Conservation (phyloP, 1,140 invertebrate genomes). For the Ectropis grisescens region DNA sequence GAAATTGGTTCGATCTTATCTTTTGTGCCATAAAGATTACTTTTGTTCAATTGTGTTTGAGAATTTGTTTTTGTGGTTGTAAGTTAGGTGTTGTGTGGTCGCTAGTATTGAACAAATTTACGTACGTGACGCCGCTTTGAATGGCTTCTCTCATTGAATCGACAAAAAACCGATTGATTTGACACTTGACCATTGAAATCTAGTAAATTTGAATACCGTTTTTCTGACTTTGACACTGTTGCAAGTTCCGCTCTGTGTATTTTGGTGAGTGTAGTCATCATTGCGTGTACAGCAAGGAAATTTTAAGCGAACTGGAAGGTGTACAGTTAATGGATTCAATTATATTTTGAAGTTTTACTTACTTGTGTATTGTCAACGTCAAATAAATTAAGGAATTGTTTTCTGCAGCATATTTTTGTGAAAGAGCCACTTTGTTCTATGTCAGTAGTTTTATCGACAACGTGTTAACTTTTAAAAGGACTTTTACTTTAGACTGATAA, state of each 20-base stretch:
- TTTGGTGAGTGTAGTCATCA: too few species aligned
- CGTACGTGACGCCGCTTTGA: slow-evolving; percentile 31
- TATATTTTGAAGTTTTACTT: too few species aligned
- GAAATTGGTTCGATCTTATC: slow-evolving; percentile 3
- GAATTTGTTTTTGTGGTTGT: not conserved
- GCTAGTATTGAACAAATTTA: slow-evolving; percentile 17
- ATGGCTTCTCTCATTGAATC: slow-evolving; percentile 26
- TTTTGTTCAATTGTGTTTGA: not conserved
- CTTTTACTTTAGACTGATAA: too few species aligned
- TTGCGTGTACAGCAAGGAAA: too few species aligned
- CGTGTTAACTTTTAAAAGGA: too few species aligned
- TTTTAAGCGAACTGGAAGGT: too few species aligned
- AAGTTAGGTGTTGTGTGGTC: not conserved
- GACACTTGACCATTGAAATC: slow-evolving; percentile 15
- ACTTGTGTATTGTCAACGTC: too few species aligned
- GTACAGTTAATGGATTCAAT: too few species aligned
- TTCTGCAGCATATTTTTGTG: too few species aligned
- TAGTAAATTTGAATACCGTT: slow-evolving; percentile 2
- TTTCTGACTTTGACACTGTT: slow-evolving; percentile 12
- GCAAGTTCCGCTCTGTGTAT: not conserved
- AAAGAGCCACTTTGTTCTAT: too few species aligned
- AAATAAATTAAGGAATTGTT: too few species aligned
- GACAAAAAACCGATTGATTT: slow-evolving; percentile 34
- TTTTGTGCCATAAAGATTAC: slow-evolving; percentile 3
- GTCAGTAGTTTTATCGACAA: too few species aligned